Evolutionary conservation across 2,888 invertebrate species (phyloP).

Genomic region (Macrophya alboannulata): DNA sequence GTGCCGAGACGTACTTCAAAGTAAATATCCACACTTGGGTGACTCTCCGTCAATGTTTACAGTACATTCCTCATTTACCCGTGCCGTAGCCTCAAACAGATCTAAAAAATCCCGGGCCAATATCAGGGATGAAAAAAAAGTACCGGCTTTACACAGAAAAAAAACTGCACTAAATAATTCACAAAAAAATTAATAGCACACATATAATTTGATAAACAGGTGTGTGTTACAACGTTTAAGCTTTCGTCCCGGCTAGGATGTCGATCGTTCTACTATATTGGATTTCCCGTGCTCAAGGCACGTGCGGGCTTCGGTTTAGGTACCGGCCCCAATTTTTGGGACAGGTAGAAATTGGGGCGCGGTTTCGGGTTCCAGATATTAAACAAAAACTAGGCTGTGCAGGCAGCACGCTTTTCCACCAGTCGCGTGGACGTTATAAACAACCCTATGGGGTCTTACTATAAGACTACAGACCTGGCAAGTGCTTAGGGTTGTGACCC

Average conservation of each 20-base stretch:
- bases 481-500: neutral
- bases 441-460: neutral
- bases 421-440: slow-evolving; percentile 52
- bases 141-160: neutral
- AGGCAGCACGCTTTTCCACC: slow-evolving; percentile 46
- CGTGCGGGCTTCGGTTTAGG: slow-evolving; percentile 39
- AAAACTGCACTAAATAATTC: neutral
- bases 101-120: neutral
- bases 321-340: slow-evolving; percentile 33
- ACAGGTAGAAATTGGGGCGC: slow-evolving; percentile 55
- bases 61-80: neutral
- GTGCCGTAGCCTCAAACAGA: neutral
- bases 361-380: slow-evolving; percentile 50
- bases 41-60: slow-evolving; percentile 46
- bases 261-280: slow-evolving; percentile 43
- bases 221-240: slow-evolving; percentile 38
- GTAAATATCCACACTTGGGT: slow-evolving; percentile 37
- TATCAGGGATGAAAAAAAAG: neutral
- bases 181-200: neutral
- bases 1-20: slow-evolving; percentile 14
- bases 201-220: slow-evolving; percentile 24
- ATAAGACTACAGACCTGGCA: neutral
- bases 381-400: slow-evolving; percentile 38
- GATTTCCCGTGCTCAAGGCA: slow-evolving; percentile 28
- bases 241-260: slow-evolving; percentile 12